A percentile compares a stretch with the other conserved stretches of the same genome.
Conservation (phyloP, 2,113 vertebrate species). For the Crotalus horridus region DNA sequence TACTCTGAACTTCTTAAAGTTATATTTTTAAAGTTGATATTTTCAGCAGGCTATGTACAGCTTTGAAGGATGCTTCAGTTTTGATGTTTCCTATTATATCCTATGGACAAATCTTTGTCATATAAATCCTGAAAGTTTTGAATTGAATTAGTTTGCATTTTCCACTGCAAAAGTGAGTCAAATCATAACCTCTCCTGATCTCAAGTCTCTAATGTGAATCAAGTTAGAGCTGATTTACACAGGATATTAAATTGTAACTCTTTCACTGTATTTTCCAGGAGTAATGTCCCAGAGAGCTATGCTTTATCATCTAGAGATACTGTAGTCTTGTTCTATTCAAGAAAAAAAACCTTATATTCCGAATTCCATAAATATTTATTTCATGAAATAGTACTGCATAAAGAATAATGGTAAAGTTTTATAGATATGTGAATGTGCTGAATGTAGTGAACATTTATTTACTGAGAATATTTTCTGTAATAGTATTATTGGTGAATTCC, state of each 20-base stretch:
- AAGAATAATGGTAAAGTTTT: background rate
- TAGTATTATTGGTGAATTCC: background rate
- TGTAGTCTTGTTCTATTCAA: background rate
- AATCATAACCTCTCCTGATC: background rate
- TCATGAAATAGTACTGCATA: background rate
- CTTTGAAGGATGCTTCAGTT: background rate
- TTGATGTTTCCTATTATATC: background rate
- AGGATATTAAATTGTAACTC: background rate
- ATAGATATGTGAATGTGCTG: background rate
- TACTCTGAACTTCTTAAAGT: rapidly evolving
- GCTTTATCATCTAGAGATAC: background rate
- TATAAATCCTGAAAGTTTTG: background rate
- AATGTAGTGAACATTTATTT: background rate
- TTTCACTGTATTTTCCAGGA: background rate
- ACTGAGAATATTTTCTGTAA: background rate
- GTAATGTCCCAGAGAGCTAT: background rate
- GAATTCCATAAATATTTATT: background rate
- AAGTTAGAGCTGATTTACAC: background rate
- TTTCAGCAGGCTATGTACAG: background rate
- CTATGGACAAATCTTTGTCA: background rate
- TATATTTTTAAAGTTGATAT: background rate
- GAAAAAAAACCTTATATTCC: background rate
- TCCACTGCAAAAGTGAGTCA: background rate
- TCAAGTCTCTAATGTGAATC: background rate
- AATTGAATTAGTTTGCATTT: background rate